Evolutionary conservation across 2,888 invertebrate genomes (phyloP).

Genomic region (Callinectes sapidus): DNA sequence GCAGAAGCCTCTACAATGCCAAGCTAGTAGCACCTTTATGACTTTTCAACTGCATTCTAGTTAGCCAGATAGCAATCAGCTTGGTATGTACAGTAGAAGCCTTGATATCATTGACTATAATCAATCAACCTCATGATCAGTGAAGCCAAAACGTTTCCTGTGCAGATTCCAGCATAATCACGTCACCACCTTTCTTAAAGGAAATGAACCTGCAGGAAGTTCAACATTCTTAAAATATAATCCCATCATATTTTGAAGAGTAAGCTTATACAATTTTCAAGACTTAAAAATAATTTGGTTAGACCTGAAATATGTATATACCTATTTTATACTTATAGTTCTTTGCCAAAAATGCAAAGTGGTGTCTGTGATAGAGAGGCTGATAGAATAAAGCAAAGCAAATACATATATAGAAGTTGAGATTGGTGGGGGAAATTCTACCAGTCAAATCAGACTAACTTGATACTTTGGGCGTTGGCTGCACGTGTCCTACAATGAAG

Average conservation of each 20-base stretch:
- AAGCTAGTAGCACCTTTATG: constrained; percentile 24
- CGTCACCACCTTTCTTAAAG: neutral
- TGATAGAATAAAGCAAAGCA: neutral
- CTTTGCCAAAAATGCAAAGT: neutral
- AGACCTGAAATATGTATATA: neutral
- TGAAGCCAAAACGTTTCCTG: neutral
- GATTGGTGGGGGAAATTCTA: too few species aligned
- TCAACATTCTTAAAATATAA: neutral
- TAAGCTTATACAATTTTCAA: too few species aligned
- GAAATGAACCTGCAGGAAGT: neutral
- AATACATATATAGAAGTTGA: neutral
- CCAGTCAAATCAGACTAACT: too few species aligned
- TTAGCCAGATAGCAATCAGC: neutral
- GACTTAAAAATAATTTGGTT: neutral
- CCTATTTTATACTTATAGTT: neutral
- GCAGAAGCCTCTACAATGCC: constrained; percentile 51
- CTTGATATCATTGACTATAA: neutral
- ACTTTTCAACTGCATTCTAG: neutral
- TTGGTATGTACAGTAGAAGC: neutral
- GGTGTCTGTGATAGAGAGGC: neutral
- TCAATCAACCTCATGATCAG: neutral
- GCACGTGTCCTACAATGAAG: too few species aligned
- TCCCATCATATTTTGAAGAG: neutral
- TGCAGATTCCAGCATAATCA: neutral
- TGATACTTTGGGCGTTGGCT: too few species aligned